These are phyloP conservation scores for Dipodomys stephensi DNA, from an alignment of 2,113 vertebrate species.

Conservation along the genomic window DNA sequence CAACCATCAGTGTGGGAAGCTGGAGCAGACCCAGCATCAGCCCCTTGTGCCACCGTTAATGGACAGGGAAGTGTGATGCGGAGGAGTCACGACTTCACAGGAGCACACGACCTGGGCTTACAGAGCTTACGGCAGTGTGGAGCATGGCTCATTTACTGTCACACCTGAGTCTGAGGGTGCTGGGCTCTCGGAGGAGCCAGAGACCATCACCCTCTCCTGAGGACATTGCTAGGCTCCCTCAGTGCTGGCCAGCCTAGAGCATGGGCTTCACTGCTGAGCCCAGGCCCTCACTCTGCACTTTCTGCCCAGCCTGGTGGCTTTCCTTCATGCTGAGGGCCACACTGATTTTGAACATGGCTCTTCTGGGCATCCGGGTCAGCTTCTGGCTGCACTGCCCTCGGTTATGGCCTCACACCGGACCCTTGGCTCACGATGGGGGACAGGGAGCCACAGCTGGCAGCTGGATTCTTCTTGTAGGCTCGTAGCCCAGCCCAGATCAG, in stretches of 20 bases:
- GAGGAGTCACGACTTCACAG: not conserved
- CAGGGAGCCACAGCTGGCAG: fast-evolving
- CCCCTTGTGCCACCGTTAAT: not conserved
- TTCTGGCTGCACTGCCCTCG: fast-evolving
- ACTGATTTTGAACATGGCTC: not conserved
- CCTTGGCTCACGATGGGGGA: fast-evolving
- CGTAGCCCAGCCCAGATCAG: not conserved
- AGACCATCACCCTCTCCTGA: not conserved
- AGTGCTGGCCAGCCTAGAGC: not conserved
- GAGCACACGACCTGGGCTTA: not conserved
- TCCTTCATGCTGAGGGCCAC: not conserved
- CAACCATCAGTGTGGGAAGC: not conserved
- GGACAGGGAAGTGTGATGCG: not conserved
- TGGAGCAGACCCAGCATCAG: not conserved
- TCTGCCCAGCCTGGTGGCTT: not conserved
- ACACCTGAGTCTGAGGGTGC: not conserved
- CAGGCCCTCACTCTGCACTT: not conserved
- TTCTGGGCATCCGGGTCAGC: not conserved
- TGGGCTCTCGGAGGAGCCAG: not conserved
- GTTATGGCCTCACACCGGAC: fast-evolving
- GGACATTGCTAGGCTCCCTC: not conserved
- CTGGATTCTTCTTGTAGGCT: not conserved
- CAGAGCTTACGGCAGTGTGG: fast-evolving
- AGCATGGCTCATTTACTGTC: not conserved
- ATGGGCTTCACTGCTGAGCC: not conserved